Base-by-base conservation (phyloP, 1,140 invertebrate species). In the Charaxes varanes region DNA sequence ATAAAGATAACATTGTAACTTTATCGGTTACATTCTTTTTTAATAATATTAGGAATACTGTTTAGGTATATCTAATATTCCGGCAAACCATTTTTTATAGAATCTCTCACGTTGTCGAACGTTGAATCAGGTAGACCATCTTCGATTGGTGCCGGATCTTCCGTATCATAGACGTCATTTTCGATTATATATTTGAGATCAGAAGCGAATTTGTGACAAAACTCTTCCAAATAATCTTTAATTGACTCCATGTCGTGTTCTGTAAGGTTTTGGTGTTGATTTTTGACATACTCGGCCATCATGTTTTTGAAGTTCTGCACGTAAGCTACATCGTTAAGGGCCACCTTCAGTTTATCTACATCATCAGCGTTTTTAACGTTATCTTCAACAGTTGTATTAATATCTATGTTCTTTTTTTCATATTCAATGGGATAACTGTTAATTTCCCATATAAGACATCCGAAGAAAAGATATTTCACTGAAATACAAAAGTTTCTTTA, bases 181-280 rank as follows among this genome's bases (percentile, higher is more conserved):
- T 52, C 45, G 3, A 57, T 36, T 2, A 62, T 42, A 7, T 64
- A 44, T 34, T 43, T 53, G 2, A 68, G 21, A 28, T 68, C 61
- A 10, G 21, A 38, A 0, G 58, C 51, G 16, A 68, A 57, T 7
- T 48, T 55, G 7, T 49, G 34, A 4, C 62, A 24, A 11, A 68
- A 64, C 0, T 50, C 47, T 31, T 64, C 61, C 8, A 64, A 13
- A 17, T 41, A 41, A 0, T 24, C 24, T 24, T 46, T 48, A 0
- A 63, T 45, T 30, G 32, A 34, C 3, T 53, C 37, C 42, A 54
- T 47, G 7, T 63, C 50, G 6, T 44, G 21, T 5, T 19, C 13
- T 0, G 59, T 55, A 6, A 62, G 19, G 28, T 60, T 40, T 0
- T 43, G 31, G 7, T 55, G 49, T 27, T 43, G 36, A 7, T 23